These are phyloP conservation scores for Drosophila simulans DNA, from an alignment of 1,140 invertebrate genomes.

Conservation along the genomic window DNA sequence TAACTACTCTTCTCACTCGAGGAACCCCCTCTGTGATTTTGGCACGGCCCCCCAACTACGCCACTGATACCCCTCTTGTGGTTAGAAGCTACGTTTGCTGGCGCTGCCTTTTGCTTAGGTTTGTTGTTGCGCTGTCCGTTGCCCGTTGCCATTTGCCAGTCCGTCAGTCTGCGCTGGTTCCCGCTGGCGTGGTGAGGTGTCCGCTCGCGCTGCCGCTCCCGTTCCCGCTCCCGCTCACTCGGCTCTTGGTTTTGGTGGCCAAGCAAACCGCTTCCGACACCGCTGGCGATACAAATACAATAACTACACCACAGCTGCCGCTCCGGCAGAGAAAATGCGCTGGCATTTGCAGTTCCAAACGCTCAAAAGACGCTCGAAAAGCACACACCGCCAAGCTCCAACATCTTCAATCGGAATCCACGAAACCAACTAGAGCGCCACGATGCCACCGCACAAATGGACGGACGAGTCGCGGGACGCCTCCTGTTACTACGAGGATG, in stretches of 20 bases:
- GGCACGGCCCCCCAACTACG: not conserved
- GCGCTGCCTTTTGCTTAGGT: constrained; percentile 56
- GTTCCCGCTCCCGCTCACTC: constrained; percentile 10
- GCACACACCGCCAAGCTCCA: not conserved
- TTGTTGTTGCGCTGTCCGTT: constrained; percentile 43
- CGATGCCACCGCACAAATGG: constrained; percentile 69
- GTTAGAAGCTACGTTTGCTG: constrained; percentile 42
- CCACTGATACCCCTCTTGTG: constrained; percentile 17
- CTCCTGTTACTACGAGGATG: constrained; percentile 60
- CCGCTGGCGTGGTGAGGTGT: constrained; percentile 65
- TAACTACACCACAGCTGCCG: not conserved
- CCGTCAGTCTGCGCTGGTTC: constrained; percentile 49
- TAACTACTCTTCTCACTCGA: no score
- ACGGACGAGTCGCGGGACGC: constrained; percentile 74
- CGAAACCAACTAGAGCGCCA: not conserved
- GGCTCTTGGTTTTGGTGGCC: not conserved
- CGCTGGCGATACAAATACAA: not conserved
- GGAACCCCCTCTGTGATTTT: not conserved
- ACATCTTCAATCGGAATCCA: not conserved
- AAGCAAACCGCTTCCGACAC: not conserved
- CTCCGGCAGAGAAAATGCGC: constrained; percentile 65
- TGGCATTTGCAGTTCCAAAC: constrained; percentile 50
- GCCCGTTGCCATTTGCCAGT: constrained; percentile 39
- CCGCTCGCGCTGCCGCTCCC: constrained; percentile 9
- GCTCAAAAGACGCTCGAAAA: constrained; percentile 1